Conservation (phyloP, 2,888 invertebrate genomes). For the Dasypolia templi region DNA sequence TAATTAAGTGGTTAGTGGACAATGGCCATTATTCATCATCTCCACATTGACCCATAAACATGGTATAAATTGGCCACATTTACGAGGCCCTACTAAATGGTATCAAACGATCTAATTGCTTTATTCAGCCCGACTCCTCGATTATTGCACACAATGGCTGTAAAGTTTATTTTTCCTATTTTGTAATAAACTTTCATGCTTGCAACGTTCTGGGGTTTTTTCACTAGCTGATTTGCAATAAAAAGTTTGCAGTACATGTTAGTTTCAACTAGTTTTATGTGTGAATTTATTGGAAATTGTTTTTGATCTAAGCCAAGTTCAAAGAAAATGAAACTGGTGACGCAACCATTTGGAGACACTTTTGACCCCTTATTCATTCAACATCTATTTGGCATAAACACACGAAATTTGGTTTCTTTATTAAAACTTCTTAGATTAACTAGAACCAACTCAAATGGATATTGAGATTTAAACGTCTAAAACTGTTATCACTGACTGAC, state of each 20-base stretch:
- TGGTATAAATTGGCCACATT: constrained; percentile 54
- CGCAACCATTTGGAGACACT: no score
- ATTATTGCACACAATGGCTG: constrained; percentile 62
- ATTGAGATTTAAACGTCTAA: no score
- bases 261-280: constrained; percentile 17
- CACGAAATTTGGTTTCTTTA: no score
- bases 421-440: no score
- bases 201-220: no score
- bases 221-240: constrained; percentile 16
- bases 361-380: no score
- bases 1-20: constrained; percentile 66
- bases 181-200: constrained; percentile 60
- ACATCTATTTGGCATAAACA: no score
- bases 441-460: no score
- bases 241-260: constrained; percentile 16
- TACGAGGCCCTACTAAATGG: constrained; percentile 63
- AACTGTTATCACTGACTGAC: no score
- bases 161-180: constrained; percentile 61
- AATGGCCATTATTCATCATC: constrained; percentile 50
- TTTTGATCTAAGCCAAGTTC: no score
- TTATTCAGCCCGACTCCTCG: constrained; percentile 61
- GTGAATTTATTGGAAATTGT: not conserved
- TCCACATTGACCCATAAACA: constrained; percentile 45
- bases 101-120: constrained; percentile 69
- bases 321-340: no score